Base-by-base conservation (phyloP, 2,113 vertebrate genomes). In the Arizona elegans region DNA sequence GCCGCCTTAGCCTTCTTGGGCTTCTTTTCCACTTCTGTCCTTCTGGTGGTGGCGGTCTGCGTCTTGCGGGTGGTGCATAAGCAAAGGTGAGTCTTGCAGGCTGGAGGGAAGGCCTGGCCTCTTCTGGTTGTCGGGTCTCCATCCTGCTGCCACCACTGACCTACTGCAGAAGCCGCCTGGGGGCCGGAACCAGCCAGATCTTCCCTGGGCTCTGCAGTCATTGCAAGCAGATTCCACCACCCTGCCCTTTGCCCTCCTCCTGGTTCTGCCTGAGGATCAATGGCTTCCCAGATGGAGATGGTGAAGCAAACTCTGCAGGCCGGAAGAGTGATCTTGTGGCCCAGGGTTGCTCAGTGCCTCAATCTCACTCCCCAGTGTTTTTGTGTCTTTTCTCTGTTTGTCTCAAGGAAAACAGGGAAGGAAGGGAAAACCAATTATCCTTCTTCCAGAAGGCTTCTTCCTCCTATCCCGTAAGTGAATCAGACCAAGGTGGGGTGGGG, bases 371-470 rank as follows among this genome's bases (percentile, higher is more conserved):
- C 38, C 17, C 75, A 3, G 23, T 1, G 3, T 33, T 50, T 55
- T 15, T 15, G 15, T 65, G 15, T 21, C 56, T n/a, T 88, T n/a
- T 62, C 9, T 47, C 11, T 87, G 24, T 87, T 8, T 11, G 7
- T 24, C n/a, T 65, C 86, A 33, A 92, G 91, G 91, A 88, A 92
- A 88, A 88, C n/a, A 23, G 86, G 52, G 19, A 92, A 92, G 10
- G 85, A 87, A 13, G 91, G 19, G 7, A 50, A 47, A 21, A 0
- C 10, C 1, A 1, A 2, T 15, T 29, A 52, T 2, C 4, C 47
- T 15, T 1, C 23, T 59, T 11, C 47, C 29, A 52, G 1, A 3
- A 87, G 86, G 19, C 6, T 9, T 2, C 9, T 50, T 86, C 91
- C 91, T 26, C 91, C 91, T 5, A 23, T 92, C 50, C 91, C 91